Conservation (phyloP, 2,797 vertebrate species). For the Phrynocephalus forsythii region DNA sequence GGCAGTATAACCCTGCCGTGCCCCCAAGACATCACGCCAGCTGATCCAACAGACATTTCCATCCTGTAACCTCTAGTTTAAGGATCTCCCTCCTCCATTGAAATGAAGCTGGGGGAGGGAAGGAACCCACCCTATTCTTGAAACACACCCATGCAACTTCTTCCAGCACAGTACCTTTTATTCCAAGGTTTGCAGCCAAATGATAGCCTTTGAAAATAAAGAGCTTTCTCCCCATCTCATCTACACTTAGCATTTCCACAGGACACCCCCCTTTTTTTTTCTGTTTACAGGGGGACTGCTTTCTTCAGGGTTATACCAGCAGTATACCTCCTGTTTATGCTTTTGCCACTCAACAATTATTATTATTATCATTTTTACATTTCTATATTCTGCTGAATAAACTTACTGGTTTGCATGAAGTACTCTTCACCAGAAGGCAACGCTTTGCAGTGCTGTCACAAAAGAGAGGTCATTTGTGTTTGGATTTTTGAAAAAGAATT, state of each 20-base stretch:
- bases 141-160: not conserved
- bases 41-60: slow-evolving; percentile 33
- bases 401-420: not conserved
- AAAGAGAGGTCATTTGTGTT: not conserved
- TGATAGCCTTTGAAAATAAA: not conserved
- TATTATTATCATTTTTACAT: no score
- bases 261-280: no score
- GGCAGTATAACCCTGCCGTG: not conserved
- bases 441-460: not conserved
- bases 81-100: slow-evolving; percentile 14
- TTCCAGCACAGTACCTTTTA: slow-evolving; percentile 24
- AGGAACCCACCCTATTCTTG: not conserved
- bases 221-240: no score
- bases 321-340: not conserved
- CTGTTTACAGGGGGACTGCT: not conserved
- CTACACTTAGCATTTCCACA: not conserved
- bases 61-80: slow-evolving; percentile 55
- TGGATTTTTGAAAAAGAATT: not conserved
- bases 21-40: slow-evolving; percentile 49
- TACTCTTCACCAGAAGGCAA: not conserved
- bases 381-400: not conserved
- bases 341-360: not conserved
- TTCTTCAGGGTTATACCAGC: not conserved
- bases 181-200: slow-evolving; percentile 11
- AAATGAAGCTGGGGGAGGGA: not conserved